Base-by-base conservation (phyloP, 2,113 vertebrate species). In the Neoarius graeffei region DNA sequence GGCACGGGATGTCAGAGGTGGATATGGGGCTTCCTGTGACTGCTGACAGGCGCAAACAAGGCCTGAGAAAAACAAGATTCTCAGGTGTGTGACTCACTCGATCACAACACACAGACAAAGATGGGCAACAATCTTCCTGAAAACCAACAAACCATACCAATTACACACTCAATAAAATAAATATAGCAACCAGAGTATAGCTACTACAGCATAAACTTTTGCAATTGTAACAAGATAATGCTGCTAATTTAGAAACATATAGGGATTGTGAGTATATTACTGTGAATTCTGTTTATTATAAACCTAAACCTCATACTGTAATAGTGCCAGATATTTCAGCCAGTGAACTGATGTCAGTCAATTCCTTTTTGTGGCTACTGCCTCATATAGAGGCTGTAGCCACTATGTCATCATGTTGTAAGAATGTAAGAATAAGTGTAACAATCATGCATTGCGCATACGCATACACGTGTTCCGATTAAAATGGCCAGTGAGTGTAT, bases 11-110 rank as follows among this genome's bases (percentile, higher is more conserved):
- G 77, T 89, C 71, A 87, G 35, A 81, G 77, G 66, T 81, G 85
- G 90, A 93, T 91, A 89, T 91, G 92, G 89, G 87, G 90, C 81
- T 95, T 95, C 93, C 93, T 93, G 90, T 85, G 90, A 86, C 90
- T 94, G 93, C 89, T 95, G 94, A 95, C 93, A 94, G 92, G 89
- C 89, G 89, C 50, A 74, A 90, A 92, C 85, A 54, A 91, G 86
- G 89, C 89, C 90, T 91, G 91, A 92, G 91, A 76, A 92, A 94
- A 94, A 94, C 92, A 92, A 89, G 87, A 89, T 91, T 89, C 89
- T 92, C 54, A 89, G 91, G 91, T 91, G 90, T 85, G 82, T 92
- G 89, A 87, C 85, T 89, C 88, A 89, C 82, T 73, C 77, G 35
- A 56, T 77, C 81, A 86, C 42, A 90, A 88, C 60, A 89, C 6